Percentiles rank a stretch among this genome's conserved stretches.
Conservation (phyloP, 2,113 vertebrate genomes). For the Sprattus sprattus region DNA sequence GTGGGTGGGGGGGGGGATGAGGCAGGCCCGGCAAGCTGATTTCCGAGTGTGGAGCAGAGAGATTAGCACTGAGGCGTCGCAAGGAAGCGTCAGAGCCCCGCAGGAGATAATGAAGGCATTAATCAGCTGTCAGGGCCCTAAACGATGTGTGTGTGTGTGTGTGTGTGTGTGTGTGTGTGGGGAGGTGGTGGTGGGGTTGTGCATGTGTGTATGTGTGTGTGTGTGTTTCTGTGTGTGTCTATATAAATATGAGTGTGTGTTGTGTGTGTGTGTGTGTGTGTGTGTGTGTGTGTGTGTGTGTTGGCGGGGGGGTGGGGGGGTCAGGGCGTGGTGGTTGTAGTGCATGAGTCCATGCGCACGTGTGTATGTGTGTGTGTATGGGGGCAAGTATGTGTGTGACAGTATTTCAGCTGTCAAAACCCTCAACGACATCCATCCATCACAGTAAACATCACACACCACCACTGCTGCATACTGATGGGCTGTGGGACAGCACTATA, state of each 20-base stretch:
- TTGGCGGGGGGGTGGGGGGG: too few species aligned
- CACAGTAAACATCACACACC: constrained; percentile 60
- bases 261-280: not conserved
- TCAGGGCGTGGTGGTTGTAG: not conserved
- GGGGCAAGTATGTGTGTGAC: constrained; percentile 27
- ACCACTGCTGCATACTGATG: constrained; percentile 70
- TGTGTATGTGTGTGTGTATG: not conserved
- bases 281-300: not conserved
- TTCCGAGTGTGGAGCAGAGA: constrained; percentile 32
- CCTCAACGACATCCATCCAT: constrained; percentile 72
- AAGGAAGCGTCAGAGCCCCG: constrained; percentile 62
- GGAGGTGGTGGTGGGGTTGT: too few species aligned
- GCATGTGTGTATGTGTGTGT: not conserved
- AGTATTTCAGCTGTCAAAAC: constrained; percentile 68
- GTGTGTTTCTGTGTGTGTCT: not conserved
- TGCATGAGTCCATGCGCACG: not conserved
- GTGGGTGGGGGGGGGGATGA: constrained; percentile 19
- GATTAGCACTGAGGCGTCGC: constrained; percentile 12
- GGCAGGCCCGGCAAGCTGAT: constrained; percentile 58
- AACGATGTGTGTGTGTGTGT: constrained; percentile 54
- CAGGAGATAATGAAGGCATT: constrained; percentile 80
- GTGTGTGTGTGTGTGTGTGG: not conserved
- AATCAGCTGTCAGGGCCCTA: constrained; percentile 75
- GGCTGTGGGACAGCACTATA: constrained; percentile 59
- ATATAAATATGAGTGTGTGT: not conserved